Evolutionary conservation across 2,797 vertebrate species (phyloP).

Genomic region (Melanotaenia boesemani): DNA sequence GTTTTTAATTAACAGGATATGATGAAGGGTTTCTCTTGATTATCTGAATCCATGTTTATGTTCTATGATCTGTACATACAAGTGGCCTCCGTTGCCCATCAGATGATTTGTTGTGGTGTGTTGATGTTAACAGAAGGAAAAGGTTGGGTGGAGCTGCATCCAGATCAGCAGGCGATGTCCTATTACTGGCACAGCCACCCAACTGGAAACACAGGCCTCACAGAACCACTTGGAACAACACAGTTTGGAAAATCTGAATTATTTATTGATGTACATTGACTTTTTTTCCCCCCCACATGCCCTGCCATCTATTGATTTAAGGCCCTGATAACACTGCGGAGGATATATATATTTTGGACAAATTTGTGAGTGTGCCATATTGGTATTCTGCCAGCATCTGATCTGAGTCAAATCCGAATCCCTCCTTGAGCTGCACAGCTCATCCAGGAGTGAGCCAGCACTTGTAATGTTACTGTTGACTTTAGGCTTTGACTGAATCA

Average conservation of each 20-base stretch:
- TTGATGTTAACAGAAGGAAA: slow-evolving; percentile 55
- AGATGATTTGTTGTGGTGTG: slow-evolving; percentile 6
- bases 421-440: slow-evolving; percentile 22
- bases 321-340: neutral
- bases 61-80: neutral
- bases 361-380: too few relatives aligned
- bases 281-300: neutral
- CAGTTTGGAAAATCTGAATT: neutral
- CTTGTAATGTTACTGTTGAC: slow-evolving; percentile 58
- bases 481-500: slow-evolving; percentile 54
- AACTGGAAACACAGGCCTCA: slow-evolving; percentile 31
- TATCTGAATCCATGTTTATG: neutral
- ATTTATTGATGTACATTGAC: neutral
- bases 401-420: slow-evolving; percentile 22
- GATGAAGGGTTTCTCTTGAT: neutral
- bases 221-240: neutral
- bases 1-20: neutral
- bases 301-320: neutral
- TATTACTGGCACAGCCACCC: slow-evolving; percentile 36
- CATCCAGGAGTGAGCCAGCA: slow-evolving; percentile 8
- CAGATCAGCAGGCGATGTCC: slow-evolving; percentile 42
- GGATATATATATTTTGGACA: too few relatives aligned
- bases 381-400: slow-evolving; percentile 9
- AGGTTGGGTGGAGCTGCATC: slow-evolving; percentile 45
- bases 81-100: slow-evolving; percentile 10